Evolutionary conservation across 2,797 vertebrate genomes (phyloP).

Genomic region (Spizella passerina): DNA sequence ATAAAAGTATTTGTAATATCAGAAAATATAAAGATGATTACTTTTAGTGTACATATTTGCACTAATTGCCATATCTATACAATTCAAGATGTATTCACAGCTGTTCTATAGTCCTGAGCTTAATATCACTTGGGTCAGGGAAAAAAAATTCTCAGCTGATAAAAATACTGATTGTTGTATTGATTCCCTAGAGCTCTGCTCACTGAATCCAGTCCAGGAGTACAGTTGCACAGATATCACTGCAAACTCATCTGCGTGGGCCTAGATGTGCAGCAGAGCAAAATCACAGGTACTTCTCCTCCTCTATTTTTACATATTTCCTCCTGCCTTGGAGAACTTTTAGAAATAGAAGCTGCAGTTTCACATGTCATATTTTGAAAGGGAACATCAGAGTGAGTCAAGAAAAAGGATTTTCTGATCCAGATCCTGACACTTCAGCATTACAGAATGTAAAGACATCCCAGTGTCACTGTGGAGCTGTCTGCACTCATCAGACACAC

Average conservation of each 20-base stretch:
- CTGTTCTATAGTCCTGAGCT: not conserved
- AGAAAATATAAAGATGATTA: not conserved
- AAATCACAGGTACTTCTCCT: not conserved
- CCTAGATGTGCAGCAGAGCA: not conserved
- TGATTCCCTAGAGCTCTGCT: not conserved
- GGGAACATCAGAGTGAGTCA: not conserved
- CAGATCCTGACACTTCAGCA: not conserved
- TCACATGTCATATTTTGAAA: not conserved
- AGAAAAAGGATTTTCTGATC: not conserved
- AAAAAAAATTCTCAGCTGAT: not conserved
- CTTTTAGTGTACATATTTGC: not conserved
- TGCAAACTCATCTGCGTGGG: not conserved
- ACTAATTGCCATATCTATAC: not conserved
- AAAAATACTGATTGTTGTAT: not conserved
- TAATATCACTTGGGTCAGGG: not conserved
- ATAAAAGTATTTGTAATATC: not conserved
- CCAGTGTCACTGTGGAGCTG: not conserved
- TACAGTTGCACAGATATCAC: not conserved
- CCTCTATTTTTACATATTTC: not conserved
- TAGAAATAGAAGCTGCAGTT: not conserved
- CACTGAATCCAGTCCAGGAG: not conserved
- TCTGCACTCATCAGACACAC: not conserved
- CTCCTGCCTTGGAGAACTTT: not conserved
- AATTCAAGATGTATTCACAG: not conserved
- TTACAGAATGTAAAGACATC: not conserved